phyloP scores from a whole-genome alignment of 2,797 vertebrate species.

The Neosilurus hyrtlii region DNA sequence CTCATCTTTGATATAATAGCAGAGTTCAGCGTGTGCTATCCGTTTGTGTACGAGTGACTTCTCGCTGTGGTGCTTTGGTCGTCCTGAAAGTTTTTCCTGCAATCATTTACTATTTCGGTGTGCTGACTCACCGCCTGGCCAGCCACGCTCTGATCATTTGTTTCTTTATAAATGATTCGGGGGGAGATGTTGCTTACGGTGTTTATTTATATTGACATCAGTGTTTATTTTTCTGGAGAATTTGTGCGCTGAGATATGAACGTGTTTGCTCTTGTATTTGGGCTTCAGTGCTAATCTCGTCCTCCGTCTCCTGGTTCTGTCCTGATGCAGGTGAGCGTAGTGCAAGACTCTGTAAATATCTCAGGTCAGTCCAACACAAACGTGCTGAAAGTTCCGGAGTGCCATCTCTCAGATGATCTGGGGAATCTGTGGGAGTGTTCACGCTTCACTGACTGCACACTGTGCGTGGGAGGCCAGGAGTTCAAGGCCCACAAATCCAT shows the following conservation, averaged over 20 bases:
- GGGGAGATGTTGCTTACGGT: background rate
- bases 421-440: constrained; percentile 86
- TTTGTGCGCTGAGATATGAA: too few species aligned
- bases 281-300: background rate
- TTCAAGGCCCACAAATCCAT: constrained; percentile 88
- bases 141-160: background rate
- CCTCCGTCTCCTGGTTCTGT: background rate
- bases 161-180: background rate
- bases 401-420: constrained; percentile 81
- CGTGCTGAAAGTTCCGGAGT: constrained; percentile 88
- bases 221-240: background rate
- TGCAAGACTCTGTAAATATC: constrained; percentile 86
- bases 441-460: constrained; percentile 83
- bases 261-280: background rate
- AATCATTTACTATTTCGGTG: background rate
- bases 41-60: background rate
- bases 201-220: background rate
- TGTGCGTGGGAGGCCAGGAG: constrained; percentile 84
- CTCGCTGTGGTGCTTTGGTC: background rate
- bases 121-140: background rate
- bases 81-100: background rate
- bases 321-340: constrained; percentile 78
- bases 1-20: too few species aligned
- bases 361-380: constrained; percentile 87
- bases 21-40: too few species aligned